Percentiles rank a stretch among this genome's conserved stretches.
Conservation (phyloP, 1,140 invertebrate genomes). For the Acromyrmex charruanus region DNA sequence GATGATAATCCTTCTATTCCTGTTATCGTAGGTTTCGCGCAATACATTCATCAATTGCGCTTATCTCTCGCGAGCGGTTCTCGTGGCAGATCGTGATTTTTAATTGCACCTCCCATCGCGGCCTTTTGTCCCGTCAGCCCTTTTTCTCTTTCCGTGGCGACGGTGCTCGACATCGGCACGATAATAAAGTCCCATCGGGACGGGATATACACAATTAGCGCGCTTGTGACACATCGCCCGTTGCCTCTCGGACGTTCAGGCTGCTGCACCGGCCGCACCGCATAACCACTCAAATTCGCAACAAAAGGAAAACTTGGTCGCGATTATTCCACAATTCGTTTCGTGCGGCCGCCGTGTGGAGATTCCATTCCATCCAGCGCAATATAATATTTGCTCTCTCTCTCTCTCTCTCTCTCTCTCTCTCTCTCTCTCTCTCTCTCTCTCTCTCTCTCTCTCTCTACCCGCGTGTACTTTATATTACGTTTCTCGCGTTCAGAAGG, state of each 20-base stretch:
- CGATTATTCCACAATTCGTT: conserved; percentile 57
- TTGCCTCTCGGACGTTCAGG: conserved; percentile 54
- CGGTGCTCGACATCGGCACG: conserved; percentile 57
- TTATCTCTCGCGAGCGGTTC: conserved; percentile 48
- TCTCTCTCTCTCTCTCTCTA: conserved; percentile 16
- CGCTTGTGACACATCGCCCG: conserved; percentile 56
- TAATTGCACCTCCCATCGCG: conserved; percentile 65
- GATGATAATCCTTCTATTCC: conserved; percentile 12
- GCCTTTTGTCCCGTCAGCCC: conserved; percentile 53
- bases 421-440: background rate
- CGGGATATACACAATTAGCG: conserved; percentile 69
- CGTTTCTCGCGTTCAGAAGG: conserved; percentile 4
- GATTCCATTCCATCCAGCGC: conserved; percentile 28
- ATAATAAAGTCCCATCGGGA: conserved; percentile 68
- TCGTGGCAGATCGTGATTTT: conserved; percentile 64
- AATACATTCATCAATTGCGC: conserved; percentile 9
- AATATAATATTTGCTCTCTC: conserved; percentile 51
- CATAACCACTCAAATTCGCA: conserved; percentile 52
- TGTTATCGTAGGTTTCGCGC: conserved; percentile 30
- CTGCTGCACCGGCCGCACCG: background rate
- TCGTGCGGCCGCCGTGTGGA: conserved; percentile 24
- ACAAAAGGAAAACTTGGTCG: conserved; percentile 30
- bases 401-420: too few species aligned
- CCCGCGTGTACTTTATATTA: background rate
- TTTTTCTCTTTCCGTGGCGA: conserved; percentile 13